These are phyloP conservation scores for Eufriesea mexicana DNA, from an alignment of 1,140 invertebrate genomes.

Conservation along the genomic window DNA sequence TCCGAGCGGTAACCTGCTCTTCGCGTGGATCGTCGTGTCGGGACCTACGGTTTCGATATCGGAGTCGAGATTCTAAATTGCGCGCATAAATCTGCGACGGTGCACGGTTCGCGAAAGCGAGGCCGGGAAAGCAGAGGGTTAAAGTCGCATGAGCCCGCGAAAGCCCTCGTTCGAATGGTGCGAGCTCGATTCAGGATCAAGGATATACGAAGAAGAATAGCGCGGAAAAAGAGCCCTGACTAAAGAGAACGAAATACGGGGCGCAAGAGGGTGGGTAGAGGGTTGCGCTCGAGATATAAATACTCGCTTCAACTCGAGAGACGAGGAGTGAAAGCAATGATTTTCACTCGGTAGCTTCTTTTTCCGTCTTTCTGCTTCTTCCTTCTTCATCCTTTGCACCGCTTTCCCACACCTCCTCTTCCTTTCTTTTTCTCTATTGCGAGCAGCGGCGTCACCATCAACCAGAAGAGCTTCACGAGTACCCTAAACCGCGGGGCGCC, in stretches of 20 bases:
- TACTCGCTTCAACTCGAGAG: slow-evolving; percentile 40
- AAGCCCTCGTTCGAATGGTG: slow-evolving; percentile 34
- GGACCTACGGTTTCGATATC: slow-evolving; percentile 14
- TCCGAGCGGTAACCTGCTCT: not conserved
- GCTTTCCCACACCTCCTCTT: no score
- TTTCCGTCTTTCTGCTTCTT: not conserved
- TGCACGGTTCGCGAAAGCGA: not conserved
- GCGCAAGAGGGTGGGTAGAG: not conserved
- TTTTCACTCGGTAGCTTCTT: slow-evolving; percentile 51
- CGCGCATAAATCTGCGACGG: slow-evolving; percentile 33
- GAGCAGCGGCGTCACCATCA: slow-evolving; percentile 33
- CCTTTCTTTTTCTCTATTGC: slow-evolving; percentile 39
- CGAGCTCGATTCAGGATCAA: slow-evolving; percentile 52
- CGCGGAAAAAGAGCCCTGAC: slow-evolving; percentile 30
- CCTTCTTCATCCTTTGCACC: not conserved
- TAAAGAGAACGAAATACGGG: slow-evolving; percentile 28
- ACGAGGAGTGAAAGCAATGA: slow-evolving; percentile 51
- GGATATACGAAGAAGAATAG: slow-evolving; percentile 64
- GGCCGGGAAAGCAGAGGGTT: slow-evolving; percentile 18
- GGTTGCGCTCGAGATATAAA: slow-evolving; percentile 20
- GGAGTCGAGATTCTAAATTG: slow-evolving; percentile 31
- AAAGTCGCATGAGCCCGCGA: slow-evolving; percentile 28
- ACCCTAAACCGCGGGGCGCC: slow-evolving; percentile 55
- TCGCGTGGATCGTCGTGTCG: not conserved
- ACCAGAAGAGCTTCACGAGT: slow-evolving; percentile 47